Conservation (phyloP, 2,888 invertebrate species). For the Arrhopalites spinosus region DNA sequence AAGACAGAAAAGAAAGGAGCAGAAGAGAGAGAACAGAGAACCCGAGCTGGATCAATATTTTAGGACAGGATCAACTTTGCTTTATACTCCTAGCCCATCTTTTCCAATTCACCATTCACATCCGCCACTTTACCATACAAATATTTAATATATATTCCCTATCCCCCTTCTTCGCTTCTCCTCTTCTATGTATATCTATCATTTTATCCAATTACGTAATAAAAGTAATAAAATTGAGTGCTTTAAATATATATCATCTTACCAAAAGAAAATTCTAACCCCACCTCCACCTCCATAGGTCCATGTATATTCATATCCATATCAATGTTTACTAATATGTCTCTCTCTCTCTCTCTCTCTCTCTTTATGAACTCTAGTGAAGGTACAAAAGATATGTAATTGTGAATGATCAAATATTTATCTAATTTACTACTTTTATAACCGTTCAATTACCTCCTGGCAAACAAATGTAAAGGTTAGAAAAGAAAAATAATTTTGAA, state of each 20-base stretch:
- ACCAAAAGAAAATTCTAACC: neutral
- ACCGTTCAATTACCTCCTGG: too few relatives aligned
- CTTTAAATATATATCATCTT: neutral
- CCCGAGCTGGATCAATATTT: slow-evolving; percentile 33
- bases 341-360: too few relatives aligned
- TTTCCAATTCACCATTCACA: slow-evolving; percentile 10
- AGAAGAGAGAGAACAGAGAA: slow-evolving; percentile 24
- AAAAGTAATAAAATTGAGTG: slow-evolving; percentile 7
- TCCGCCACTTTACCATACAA: neutral
- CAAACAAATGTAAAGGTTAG: too few relatives aligned
- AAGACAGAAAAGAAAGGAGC: neutral
- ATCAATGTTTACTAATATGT: too few relatives aligned
- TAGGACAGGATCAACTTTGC: slow-evolving; percentile 37
- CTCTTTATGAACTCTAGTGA: too few relatives aligned
- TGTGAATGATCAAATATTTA: too few relatives aligned
- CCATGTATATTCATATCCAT: too few relatives aligned
- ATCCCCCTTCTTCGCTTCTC: neutral
- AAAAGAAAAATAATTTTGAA: too few relatives aligned
- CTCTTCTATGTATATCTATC: neutral
- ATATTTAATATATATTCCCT: neutral
- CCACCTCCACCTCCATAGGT: neutral
- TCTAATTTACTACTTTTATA: too few relatives aligned
- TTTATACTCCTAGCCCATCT: slow-evolving; percentile 16
- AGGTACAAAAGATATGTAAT: too few relatives aligned
- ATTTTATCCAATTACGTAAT: neutral